These are phyloP conservation scores for Poicephalus gulielmi DNA, from an alignment of 2,113 vertebrate genomes.

Conservation along the genomic window DNA sequence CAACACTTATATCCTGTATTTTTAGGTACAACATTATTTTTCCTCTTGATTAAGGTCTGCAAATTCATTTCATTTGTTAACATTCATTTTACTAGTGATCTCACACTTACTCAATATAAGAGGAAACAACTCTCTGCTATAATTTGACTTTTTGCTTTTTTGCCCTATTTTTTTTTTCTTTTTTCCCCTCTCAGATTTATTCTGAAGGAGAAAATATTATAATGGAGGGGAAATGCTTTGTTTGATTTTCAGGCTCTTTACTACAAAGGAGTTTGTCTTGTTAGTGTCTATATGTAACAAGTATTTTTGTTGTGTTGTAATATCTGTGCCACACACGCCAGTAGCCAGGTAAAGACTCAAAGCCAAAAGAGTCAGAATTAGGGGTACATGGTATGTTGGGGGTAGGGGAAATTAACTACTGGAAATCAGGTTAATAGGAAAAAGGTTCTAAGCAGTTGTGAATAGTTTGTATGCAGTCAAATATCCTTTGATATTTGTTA, in stretches of 20 bases:
- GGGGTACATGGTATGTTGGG: neutral
- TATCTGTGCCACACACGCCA: neutral
- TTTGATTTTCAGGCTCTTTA: neutral
- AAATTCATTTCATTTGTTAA: neutral
- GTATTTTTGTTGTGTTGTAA: neutral
- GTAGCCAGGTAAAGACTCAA: neutral
- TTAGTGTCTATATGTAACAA: neutral
- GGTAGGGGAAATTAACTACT: neutral
- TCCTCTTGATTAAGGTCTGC: neutral
- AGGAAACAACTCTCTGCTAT: neutral
- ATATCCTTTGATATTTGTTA: neutral
- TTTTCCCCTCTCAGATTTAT: neutral
- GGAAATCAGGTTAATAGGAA: neutral
- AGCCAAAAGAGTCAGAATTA: neutral
- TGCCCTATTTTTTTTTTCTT: neutral
- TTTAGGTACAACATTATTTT: neutral
- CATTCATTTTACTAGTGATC: neutral
- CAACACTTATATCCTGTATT: neutral
- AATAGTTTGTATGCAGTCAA: neutral
- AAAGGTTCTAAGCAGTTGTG: neutral
- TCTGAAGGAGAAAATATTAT: neutral
- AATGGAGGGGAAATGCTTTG: neutral
- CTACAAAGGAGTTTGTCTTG: neutral
- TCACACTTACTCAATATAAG: neutral
- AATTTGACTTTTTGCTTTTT: neutral